Conservation (phyloP, 2,113 vertebrate genomes). For the Tylochromis polylepis region DNA sequence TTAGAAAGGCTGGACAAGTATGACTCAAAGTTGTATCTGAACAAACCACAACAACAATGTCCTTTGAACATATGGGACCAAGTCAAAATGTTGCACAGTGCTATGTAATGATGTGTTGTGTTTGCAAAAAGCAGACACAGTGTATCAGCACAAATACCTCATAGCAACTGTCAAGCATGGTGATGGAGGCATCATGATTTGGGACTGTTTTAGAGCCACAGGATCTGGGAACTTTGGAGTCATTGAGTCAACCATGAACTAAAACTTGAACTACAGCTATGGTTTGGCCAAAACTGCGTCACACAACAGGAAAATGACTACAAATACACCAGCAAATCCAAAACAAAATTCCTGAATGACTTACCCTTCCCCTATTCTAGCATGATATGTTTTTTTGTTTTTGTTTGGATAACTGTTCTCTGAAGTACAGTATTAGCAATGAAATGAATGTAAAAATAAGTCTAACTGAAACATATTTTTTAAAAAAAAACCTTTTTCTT, state of each 20-base stretch:
- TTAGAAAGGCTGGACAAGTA: not conserved
- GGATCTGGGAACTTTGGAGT: not conserved
- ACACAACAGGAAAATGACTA: too few relatives aligned
- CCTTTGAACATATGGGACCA: not conserved
- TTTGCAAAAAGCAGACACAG: not conserved
- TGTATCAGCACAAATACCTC: not conserved
- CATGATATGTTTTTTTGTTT: too few relatives aligned
- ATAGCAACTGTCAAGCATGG: not conserved
- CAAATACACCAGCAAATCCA: not conserved
- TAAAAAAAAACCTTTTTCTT: too few relatives aligned
- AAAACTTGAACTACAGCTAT: not conserved
- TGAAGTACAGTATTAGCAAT: not conserved
- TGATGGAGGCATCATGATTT: not conserved
- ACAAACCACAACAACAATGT: not conserved
- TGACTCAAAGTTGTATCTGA: not conserved
- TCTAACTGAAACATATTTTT: not conserved
- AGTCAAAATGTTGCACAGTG: not conserved
- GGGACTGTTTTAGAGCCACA: not conserved
- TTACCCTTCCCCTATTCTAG: not conserved
- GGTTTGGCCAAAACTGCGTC: not conserved
- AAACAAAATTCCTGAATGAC: not conserved
- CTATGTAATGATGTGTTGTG: not conserved
- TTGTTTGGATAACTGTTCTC: not conserved
- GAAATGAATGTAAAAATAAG: not conserved
- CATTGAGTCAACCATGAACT: not conserved